Base-by-base conservation (phyloP, 2,888 invertebrate genomes). In the Pilophorus perplexus region DNA sequence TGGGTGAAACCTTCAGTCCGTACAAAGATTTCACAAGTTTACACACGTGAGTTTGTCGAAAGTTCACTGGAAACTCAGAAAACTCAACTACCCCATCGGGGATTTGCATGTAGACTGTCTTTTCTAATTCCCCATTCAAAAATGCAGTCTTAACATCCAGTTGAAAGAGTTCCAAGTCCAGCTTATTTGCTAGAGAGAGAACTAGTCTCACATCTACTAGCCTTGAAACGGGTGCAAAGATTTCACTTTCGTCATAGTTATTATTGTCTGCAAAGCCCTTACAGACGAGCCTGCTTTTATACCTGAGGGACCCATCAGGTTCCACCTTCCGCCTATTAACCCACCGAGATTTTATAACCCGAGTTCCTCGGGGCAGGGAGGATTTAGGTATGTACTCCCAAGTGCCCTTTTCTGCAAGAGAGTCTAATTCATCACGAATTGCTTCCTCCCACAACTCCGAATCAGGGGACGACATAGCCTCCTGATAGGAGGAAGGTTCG, bases 1-100 rank as follows among this genome's bases (percentile, higher is more conserved):
- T 54, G 8, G 54, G 54, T 3, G 54, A 54, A 28, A 54, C 54
- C 18, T 54, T 54, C 16, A 54, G 33, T 54, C 62, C 62, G 27
- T 64, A 64, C 22, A 64, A 38, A 12, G 64, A 64, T 62, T 48
- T 62, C 20, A 38, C 22, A 1, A 48, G 48, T 28, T 23, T 16
- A 48, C 62, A 62, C n/a, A 64, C 52, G 14, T 42, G 42, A 42
- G 42, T 42, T 42, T 42, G 6, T 42, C 42, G 6, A 42, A 42
- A 42, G 14, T 42, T 14, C 14, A 10, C 42, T 42, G 42, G 42
- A 42, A 42, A 42, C 14, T 42, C 42, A 14, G 42, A 42, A 14
- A 42, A 42, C 14, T 42, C 42, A 8, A 42, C 42, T 10, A 33
- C 33, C 14, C 54, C 54, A 18, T 54, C 54, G 4, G 54, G 54